Conservation (phyloP, 2,797 vertebrate species). For the Hybognathus amarus region DNA sequence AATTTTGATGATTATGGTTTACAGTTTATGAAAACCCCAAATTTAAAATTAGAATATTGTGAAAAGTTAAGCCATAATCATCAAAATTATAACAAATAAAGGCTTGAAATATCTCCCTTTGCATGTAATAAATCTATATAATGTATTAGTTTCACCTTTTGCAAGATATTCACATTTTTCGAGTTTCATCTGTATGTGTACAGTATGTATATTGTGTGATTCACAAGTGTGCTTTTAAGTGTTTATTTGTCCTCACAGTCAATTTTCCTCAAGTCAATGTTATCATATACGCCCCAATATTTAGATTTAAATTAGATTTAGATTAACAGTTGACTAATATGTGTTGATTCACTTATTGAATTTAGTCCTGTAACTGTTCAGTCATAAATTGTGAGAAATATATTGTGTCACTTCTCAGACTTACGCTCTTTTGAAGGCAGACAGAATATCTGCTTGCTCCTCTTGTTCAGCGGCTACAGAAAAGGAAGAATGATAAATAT, state of each 20-base stretch:
- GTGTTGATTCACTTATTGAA: neutral
- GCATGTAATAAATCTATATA: no score
- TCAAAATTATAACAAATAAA: no score
- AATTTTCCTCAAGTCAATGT: slow-evolving; percentile 3
- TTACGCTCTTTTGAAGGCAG: slow-evolving; percentile 81
- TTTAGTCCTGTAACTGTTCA: neutral
- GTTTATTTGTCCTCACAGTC: neutral
- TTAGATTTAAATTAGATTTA: neutral
- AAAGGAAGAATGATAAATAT: slow-evolving; percentile 10
- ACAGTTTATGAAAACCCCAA: no score
- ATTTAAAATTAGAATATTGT: no score
- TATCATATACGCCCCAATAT: neutral
- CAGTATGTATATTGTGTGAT: neutral
- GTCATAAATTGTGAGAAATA: neutral
- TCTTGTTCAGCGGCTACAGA: slow-evolving; percentile 72
- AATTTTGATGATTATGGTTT: no score
- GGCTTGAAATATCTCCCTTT: no score
- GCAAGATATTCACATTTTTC: no score
- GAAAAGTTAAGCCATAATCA: no score
- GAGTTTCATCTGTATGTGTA: no score
- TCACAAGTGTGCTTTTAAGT: neutral
- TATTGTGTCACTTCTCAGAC: slow-evolving; percentile 40
- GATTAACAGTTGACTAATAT: neutral
- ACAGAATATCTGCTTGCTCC: slow-evolving; percentile 72
- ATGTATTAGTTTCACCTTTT: no score